phyloP scores from a whole-genome alignment of 2,113 vertebrate species.

The Rhodinocichla rosea region DNA sequence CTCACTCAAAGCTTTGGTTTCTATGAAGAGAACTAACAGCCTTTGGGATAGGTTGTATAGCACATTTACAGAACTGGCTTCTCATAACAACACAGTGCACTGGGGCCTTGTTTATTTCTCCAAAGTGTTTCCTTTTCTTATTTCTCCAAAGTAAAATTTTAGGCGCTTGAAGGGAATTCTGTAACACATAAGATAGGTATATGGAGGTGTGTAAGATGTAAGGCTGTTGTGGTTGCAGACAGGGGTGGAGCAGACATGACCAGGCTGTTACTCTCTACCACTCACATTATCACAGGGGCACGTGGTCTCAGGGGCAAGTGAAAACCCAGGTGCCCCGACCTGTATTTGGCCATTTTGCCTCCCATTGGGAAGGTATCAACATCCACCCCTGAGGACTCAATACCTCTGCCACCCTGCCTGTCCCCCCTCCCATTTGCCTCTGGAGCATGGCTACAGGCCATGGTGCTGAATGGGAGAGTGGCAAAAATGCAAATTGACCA shows the following conservation, averaged over 20 bases:
- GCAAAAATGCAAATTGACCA: accelerated
- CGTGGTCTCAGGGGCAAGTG: accelerated
- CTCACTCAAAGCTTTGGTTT: neutral
- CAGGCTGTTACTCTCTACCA: neutral
- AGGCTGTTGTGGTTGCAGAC: neutral
- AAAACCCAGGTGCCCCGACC: accelerated
- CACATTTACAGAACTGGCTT: neutral
- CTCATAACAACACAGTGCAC: neutral
- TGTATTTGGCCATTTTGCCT: neutral
- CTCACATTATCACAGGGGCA: neutral
- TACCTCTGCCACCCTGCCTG: neutral
- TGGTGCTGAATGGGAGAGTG: neutral
- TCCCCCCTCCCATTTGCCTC: neutral
- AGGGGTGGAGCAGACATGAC: neutral
- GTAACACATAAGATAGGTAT: neutral
- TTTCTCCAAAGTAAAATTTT: neutral
- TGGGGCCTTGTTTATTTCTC: neutral
- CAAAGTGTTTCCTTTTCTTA: neutral
- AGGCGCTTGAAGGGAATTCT: neutral
- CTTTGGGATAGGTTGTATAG: neutral
- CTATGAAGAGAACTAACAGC: neutral
- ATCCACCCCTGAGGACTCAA: neutral
- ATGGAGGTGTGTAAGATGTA: neutral
- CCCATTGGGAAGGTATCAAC: accelerated
- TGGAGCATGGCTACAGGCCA: accelerated